Evolutionary conservation across 2,113 vertebrate species (phyloP).

Genomic region (Limanda limanda): DNA sequence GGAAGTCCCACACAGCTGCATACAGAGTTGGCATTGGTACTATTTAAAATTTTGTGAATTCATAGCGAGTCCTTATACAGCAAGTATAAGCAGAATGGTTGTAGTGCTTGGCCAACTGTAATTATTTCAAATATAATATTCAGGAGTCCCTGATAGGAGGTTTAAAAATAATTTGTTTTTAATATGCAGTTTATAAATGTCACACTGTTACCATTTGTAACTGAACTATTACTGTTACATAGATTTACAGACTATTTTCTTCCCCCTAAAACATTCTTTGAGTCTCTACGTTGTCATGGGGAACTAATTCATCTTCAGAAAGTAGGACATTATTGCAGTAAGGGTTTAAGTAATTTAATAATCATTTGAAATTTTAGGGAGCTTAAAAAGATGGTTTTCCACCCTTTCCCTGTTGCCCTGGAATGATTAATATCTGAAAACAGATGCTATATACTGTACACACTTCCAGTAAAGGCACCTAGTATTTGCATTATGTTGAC

Average conservation of each 20-base stretch:
- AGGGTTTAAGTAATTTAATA: neutral
- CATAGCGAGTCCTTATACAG: constrained; percentile 1
- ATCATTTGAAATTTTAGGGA: neutral
- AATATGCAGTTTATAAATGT: neutral
- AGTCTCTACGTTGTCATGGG: neutral
- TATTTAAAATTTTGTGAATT: too few relatives aligned
- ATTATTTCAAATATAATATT: neutral
- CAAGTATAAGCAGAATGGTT: neutral
- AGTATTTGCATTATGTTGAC: neutral
- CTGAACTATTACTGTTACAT: neutral
- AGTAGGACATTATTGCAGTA: neutral
- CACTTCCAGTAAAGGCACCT: neutral
- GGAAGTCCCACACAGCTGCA: too few relatives aligned
- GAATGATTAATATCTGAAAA: neutral
- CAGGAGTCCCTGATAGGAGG: neutral
- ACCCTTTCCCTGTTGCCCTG: neutral
- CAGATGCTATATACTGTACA: too few relatives aligned
- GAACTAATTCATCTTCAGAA: neutral
- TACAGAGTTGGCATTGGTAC: too few relatives aligned
- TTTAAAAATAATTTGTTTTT: neutral
- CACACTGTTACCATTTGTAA: neutral
- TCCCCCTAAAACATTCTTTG: neutral
- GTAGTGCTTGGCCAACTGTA: neutral
- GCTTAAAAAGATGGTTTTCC: neutral
- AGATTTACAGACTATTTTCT: neutral